Evolutionary conservation across 2,888 invertebrate species (phyloP).

Genomic region (Spisula subtruncata): DNA sequence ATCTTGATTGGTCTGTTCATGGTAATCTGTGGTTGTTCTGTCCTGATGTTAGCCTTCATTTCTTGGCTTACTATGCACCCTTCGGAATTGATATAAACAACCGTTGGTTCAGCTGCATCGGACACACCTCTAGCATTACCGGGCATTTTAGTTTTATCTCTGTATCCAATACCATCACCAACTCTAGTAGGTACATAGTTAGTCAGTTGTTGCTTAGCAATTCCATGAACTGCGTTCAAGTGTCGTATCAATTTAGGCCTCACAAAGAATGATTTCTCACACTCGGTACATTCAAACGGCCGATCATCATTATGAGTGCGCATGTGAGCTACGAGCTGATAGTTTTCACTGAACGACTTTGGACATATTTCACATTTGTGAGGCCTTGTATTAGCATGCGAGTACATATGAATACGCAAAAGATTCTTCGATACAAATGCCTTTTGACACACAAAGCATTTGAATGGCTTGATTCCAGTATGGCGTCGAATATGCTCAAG

Average conservation of each 20-base stretch:
- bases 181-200: constrained; percentile 63
- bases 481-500: constrained; percentile 67
- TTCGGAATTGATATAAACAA: constrained; percentile 66
- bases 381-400: constrained; percentile 63
- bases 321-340: constrained; percentile 59
- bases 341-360: constrained; percentile 65
- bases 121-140: constrained; percentile 31
- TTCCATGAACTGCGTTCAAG: constrained; percentile 65
- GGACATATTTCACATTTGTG: constrained; percentile 63
- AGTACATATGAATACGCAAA: constrained; percentile 65
- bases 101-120: background rate
- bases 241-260: constrained; percentile 65
- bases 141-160: constrained; percentile 48
- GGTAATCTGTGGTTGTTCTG: constrained; percentile 25
- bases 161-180: constrained; percentile 63
- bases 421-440: constrained; percentile 66
- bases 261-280: constrained; percentile 68
- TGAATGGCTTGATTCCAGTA: constrained; percentile 67
- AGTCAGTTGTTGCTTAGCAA: constrained; percentile 58
- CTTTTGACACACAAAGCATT: constrained; percentile 63
- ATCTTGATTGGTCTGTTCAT: constrained; percentile 20
- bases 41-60: constrained; percentile 15
- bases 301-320: constrained; percentile 68
- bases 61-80: constrained; percentile 62
- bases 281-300: constrained; percentile 64